phyloP scores from a whole-genome alignment of 2,797 vertebrate species.

The Eospalax fontanierii region DNA sequence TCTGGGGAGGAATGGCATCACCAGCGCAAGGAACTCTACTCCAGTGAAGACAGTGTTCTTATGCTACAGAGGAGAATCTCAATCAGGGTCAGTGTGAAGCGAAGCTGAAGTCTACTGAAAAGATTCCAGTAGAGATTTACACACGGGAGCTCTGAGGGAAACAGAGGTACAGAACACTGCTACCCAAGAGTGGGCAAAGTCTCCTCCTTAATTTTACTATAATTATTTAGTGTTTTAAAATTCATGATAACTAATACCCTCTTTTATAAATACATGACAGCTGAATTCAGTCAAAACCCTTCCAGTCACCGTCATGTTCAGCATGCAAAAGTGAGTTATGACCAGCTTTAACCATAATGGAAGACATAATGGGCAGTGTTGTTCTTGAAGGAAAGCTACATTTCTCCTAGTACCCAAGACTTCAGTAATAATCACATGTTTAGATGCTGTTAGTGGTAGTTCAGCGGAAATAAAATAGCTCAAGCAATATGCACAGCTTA shows the following conservation, averaged over 20 bases:
- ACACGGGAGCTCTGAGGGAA: neutral
- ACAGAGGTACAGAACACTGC: neutral
- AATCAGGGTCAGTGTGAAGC: neutral
- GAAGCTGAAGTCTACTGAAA: neutral
- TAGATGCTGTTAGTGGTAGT: conserved; percentile 18
- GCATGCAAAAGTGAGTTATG: neutral
- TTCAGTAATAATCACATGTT: conserved; percentile 65
- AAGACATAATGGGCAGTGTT: neutral
- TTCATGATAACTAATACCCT: neutral
- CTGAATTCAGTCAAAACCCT: neutral
- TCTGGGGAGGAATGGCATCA: neutral
- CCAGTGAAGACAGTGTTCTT: neutral
- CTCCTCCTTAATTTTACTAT: neutral
- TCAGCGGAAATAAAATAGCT: conserved; percentile 73
- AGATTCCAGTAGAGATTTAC: too few species aligned
- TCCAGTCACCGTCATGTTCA: neutral
- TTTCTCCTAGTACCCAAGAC: neutral
- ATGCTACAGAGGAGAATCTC: neutral
- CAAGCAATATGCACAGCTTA: conserved; percentile 64
- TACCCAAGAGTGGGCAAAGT: too few species aligned
- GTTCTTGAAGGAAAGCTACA: conserved; percentile 20
- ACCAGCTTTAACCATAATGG: neutral
- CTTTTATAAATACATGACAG: conserved; percentile 1
- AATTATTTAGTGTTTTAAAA: conserved; percentile 16
- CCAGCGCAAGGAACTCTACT: neutral